Percentiles rank a stretch among this genome's conserved stretches.
Conservation (phyloP, 2,888 invertebrate genomes). For the Idaea straminata region DNA sequence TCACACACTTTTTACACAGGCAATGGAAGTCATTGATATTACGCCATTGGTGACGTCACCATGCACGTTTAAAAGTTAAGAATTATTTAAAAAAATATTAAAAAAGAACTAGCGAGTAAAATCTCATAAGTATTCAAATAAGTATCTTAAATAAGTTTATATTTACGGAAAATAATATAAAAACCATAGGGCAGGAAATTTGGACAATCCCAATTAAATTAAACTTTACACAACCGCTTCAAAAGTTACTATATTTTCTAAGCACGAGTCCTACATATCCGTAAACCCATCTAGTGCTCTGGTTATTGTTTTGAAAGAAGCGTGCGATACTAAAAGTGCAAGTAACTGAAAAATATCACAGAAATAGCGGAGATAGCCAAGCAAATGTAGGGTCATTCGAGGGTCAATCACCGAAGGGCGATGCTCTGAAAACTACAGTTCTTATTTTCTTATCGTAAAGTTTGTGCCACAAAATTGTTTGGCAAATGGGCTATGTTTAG, state of each 20-base stretch:
- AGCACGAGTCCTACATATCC: not conserved
- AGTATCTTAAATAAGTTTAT: no score
- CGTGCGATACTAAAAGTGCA: not conserved
- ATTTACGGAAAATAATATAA: no score
- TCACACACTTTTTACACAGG: no score
- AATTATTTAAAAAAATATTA: no score
- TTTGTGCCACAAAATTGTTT: slow-evolving; percentile 28
- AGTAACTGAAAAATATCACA: slow-evolving; percentile 7
- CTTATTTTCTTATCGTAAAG: slow-evolving; percentile 44
- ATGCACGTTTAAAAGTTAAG: no score
- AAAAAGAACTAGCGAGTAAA: no score
- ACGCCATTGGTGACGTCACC: no score
- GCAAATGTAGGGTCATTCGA: slow-evolving; percentile 49
- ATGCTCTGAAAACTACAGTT: slow-evolving; percentile 50
- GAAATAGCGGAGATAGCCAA: slow-evolving; percentile 36
- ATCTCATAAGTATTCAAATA: no score
- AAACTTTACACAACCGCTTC: no score
- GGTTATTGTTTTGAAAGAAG: not conserved
- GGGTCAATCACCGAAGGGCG: slow-evolving; percentile 55
- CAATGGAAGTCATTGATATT: no score
- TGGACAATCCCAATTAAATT: no score
- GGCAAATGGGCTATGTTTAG: slow-evolving; percentile 12
- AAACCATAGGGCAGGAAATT: no score
- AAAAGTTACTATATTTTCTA: not conserved
- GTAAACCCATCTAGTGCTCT: not conserved